A percentile compares a stretch with the other conserved stretches of the same genome.
Conservation (phyloP, 2,797 vertebrate genomes). For the Neomorphus geoffroyi region DNA sequence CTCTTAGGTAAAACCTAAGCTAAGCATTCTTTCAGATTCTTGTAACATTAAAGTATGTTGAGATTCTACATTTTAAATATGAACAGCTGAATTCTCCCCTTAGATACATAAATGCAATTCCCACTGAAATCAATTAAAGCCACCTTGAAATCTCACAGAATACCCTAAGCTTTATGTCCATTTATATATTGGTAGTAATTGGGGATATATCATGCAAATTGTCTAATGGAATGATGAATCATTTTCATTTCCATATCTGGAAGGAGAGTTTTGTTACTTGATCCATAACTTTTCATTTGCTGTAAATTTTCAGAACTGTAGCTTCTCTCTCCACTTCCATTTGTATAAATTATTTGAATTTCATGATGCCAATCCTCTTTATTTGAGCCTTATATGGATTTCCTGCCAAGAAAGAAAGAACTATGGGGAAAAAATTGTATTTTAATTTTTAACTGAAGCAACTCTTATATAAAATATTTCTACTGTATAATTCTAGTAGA, state of each 20-base stretch:
- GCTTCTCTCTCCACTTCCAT: not conserved
- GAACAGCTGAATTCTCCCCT: conserved; percentile 15
- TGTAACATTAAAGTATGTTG: not conserved
- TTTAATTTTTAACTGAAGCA: not conserved
- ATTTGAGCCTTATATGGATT: not conserved
- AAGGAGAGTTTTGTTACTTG: not conserved
- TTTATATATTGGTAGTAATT: conserved; percentile 19
- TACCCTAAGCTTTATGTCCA: not conserved
- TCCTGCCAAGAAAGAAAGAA: not conserved
- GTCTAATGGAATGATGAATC: conserved; percentile 26
- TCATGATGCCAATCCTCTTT: not conserved
- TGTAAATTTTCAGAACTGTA: not conserved
- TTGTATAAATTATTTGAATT: conserved; percentile 16
- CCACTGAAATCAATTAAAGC: conserved; percentile 66
- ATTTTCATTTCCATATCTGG: not conserved
- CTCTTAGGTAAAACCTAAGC: not conserved
- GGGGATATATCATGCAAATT: not conserved
- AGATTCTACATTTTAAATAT: conserved; percentile 27
- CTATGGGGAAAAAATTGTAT: not conserved
- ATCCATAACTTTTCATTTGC: conserved; percentile 15
- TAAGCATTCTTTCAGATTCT: not conserved
- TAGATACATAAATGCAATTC: conserved; percentile 38
- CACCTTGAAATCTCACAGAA: conserved; percentile 10
- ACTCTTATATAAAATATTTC: not conserved
- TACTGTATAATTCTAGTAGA: not conserved